phyloP scores from a whole-genome alignment of 2,888 invertebrate genomes.

The Tetrapedia diversipes region DNA sequence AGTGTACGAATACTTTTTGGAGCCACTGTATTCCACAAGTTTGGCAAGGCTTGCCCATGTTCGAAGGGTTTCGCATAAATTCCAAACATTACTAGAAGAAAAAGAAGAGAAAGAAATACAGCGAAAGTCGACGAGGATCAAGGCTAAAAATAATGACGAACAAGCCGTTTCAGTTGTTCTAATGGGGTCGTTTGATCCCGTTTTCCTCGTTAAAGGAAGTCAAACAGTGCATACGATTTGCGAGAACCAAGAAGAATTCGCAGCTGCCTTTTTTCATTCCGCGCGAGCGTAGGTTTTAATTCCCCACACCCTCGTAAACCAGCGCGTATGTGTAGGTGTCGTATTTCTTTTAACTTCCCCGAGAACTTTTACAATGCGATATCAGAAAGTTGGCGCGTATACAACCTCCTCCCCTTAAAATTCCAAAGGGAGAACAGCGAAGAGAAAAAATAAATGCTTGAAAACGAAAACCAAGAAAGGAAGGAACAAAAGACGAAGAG shows the following conservation, averaged over 20 bases:
- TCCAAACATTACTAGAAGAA: slow-evolving; percentile 36
- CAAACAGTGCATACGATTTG: neutral
- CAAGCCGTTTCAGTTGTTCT: slow-evolving; percentile 49
- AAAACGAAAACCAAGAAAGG: neutral
- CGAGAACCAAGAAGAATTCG: neutral
- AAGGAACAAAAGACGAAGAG: neutral
- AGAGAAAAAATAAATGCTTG: neutral
- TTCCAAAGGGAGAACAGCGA: neutral
- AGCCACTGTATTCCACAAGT: too few species aligned
- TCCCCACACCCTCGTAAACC: neutral
- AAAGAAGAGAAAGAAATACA: slow-evolving; percentile 41
- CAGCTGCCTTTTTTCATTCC: neutral
- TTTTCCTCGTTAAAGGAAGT: slow-evolving; percentile 38
- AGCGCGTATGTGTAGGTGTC: neutral
- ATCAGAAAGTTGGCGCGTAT: slow-evolving; percentile 16
- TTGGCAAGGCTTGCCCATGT: slow-evolving; percentile 19
- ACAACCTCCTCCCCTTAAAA: slow-evolving; percentile 1
- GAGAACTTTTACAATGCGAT: slow-evolving; percentile 14
- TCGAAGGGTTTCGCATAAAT: slow-evolving; percentile 21
- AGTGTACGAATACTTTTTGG: too few species aligned
- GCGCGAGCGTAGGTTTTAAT: neutral
- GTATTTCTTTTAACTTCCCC: slow-evolving; percentile 6
- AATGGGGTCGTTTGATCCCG: slow-evolving; percentile 28
- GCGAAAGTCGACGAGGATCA: slow-evolving; percentile 42
- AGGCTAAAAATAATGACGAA: slow-evolving; percentile 51